A percentile compares a stretch with the other conserved stretches of the same genome.
phyloP scores from a whole-genome alignment of 2,797 vertebrate genomes.

The Odontamblyopus rebecca region DNA sequence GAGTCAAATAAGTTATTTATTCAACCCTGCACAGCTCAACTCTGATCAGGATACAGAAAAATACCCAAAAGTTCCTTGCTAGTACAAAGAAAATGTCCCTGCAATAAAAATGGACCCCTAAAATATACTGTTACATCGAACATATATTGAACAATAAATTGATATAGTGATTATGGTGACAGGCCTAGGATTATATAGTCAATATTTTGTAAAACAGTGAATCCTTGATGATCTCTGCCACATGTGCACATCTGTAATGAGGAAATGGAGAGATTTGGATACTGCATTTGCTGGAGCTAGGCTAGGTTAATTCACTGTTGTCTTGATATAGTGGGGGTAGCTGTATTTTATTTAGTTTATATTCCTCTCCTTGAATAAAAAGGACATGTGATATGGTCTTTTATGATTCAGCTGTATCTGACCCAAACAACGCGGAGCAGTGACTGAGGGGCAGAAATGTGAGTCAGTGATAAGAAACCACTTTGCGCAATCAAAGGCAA shows the following conservation, averaged over 20 bases:
- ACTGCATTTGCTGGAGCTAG: background rate
- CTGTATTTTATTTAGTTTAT: background rate
- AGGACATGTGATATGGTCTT: background rate
- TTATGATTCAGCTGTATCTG: slow-evolving; percentile 13
- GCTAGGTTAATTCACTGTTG: background rate
- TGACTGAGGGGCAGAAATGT: slow-evolving; percentile 19
- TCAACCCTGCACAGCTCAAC: too few species aligned
- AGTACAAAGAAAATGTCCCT: too few species aligned
- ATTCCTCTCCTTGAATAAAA: background rate
- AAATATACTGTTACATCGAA: too few species aligned
- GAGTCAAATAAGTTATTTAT: too few species aligned
- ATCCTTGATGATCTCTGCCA: background rate
- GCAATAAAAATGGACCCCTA: too few species aligned
- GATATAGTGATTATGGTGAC: too few species aligned
- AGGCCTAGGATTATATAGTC: background rate
- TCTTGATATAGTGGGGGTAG: background rate
- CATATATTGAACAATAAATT: too few species aligned
- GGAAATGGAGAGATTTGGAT: background rate
- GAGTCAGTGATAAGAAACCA: slow-evolving; percentile 41
- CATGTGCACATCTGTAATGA: background rate
- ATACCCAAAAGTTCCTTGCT: too few species aligned
- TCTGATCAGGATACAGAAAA: too few species aligned
- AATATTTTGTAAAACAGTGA: background rate
- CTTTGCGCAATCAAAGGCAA: slow-evolving; percentile 21
- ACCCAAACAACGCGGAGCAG: background rate